Base-by-base conservation (phyloP, 2,888 invertebrate species). In the Meteorus colon region DNA sequence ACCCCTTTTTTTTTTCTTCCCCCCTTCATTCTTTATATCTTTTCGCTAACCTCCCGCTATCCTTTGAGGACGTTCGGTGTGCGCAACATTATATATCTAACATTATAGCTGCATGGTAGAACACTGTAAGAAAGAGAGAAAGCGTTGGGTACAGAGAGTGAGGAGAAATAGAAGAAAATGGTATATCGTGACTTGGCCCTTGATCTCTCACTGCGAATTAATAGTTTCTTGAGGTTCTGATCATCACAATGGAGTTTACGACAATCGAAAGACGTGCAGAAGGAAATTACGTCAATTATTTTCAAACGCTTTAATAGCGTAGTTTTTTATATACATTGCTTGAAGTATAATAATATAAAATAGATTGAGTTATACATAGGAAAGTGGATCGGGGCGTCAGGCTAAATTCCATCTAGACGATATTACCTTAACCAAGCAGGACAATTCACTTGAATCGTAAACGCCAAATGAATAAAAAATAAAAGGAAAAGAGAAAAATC, bases 41-140 rank as follows among this genome's bases (percentile, higher is more conserved):
- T 29, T 24, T 60, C 68, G 48, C 63, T 62, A 78, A 75, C 76
- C 67, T 48, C 68, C 76, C 41, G 41, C 41, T 10, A 41, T 41
- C 8, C 12, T 12, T 12, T 41, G 41, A 41, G 4, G 41, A 41
- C 41, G 41, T 10, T 41, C 8, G 4, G 41, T 41, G 41, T 41
- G 41, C 12, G 41, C 41, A 41, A 41, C 41, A 41, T 41, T 41
- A 41, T 41, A 41, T 41, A 41, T 41, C 8, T 41, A 41, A 41
- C 41, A 41, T 41, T 12, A 12, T 41, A 41, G 12, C 41, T 48
- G 48, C 48, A n/a, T n/a, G 48, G n/a, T 48, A 48, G n/a, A 48
- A 48, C 14, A 48, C 4, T 48, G 48, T 4, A 4, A 48, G n/a
- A 4, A 19, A 8, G 24, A 45, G 8, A 55, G 55, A 48, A 48